Conservation (phyloP, 2,888 invertebrate species). For the Eupithecia exiguata region DNA sequence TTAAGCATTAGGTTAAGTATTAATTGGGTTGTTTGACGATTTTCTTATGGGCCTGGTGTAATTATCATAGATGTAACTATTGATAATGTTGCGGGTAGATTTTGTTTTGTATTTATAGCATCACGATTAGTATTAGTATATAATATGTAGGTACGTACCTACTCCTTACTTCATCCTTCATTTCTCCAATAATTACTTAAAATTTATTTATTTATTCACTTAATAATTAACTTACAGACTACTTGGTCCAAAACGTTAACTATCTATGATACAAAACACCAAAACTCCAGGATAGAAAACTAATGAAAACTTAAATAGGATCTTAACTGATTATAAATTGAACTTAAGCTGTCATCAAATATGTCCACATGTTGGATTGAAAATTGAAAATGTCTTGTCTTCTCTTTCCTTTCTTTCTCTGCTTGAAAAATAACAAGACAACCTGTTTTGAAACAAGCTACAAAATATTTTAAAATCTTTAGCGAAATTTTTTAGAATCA, state of each 20-base stretch:
- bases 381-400: too few relatives aligned
- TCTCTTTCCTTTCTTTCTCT: too few relatives aligned
- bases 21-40: constrained; percentile 31
- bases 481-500: background rate
- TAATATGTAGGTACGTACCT: too few relatives aligned
- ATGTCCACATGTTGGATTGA: too few relatives aligned
- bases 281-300: too few relatives aligned
- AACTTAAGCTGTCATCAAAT: too few relatives aligned
- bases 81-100: background rate
- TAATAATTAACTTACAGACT: too few relatives aligned
- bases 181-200: background rate
- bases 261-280: too few relatives aligned
- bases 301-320: too few relatives aligned
- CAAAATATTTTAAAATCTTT: background rate
- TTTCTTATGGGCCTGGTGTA: background rate
- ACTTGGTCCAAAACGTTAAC: too few relatives aligned
- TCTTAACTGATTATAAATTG: too few relatives aligned
- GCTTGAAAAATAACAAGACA: background rate
- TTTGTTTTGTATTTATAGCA: background rate
- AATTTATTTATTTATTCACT: too few relatives aligned
- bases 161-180: background rate
- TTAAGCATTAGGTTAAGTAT: constrained; percentile 33
- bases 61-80: background rate
- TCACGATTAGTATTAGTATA: background rate
- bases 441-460: background rate